These are phyloP conservation scores for Coendou prehensilis DNA, from an alignment of 2,797 vertebrate species.

Conservation along the genomic window DNA sequence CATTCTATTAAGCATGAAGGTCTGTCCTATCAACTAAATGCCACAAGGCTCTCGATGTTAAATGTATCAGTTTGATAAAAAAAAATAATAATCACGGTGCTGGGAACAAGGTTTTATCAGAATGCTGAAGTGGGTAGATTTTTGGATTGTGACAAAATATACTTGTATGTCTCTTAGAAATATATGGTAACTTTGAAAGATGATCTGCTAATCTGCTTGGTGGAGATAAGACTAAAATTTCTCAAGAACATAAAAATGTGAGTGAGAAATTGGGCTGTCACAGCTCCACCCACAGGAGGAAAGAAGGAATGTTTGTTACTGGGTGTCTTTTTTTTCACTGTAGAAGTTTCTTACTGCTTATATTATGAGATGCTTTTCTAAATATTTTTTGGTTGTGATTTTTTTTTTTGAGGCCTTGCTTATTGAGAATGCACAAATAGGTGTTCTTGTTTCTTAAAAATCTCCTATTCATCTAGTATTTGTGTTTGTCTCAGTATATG, in stretches of 20 bases:
- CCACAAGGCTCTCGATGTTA: neutral
- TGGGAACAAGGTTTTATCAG: constrained; percentile 67
- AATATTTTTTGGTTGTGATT: constrained; percentile 71
- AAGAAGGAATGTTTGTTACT: constrained; percentile 59
- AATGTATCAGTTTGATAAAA: constrained; percentile 46
- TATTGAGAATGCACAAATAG: constrained; percentile 55
- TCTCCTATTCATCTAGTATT: neutral
- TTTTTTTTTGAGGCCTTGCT: constrained; percentile 74
- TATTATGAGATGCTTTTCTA: constrained; percentile 76
- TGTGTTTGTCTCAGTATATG: neutral
- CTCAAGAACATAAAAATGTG: constrained; percentile 76
- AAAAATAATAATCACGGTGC: neutral
- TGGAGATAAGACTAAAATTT: constrained; percentile 78
- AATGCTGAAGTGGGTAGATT: constrained; percentile 73
- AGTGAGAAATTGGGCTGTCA: constrained; percentile 74
- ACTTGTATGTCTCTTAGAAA: constrained; percentile 80
- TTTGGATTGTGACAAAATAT: constrained; percentile 77
- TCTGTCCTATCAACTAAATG: constrained; percentile 29
- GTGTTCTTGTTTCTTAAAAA: constrained; percentile 57
- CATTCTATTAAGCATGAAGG: neutral
- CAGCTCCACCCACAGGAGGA: constrained; percentile 64
- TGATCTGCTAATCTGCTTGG: constrained; percentile 79
- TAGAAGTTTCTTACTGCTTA: constrained; percentile 75
- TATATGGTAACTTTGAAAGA: constrained; percentile 80
- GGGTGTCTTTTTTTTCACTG: constrained; percentile 69